Evolutionary conservation across 2,797 vertebrate genomes (phyloP).

Genomic region (Nannoperca obscura): DNA sequence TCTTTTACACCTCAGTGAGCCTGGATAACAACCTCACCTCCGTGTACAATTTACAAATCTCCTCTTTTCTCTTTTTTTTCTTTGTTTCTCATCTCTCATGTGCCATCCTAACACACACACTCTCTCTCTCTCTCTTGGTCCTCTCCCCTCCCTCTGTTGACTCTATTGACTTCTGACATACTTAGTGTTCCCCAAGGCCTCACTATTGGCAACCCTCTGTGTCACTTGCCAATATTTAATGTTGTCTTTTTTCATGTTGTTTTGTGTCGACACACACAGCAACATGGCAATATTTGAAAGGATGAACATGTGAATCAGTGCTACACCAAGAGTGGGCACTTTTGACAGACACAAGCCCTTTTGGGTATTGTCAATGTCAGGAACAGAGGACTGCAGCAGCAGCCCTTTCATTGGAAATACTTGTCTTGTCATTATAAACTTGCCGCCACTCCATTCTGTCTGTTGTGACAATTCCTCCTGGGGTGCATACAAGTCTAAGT

Average conservation of each 20-base stretch:
- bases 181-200: slow-evolving; percentile 62
- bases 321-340: neutral
- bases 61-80: slow-evolving; percentile 17
- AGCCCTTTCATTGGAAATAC: slow-evolving; percentile 10
- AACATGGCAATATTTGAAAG: slow-evolving; percentile 4
- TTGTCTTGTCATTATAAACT: slow-evolving; percentile 26
- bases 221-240: slow-evolving; percentile 44
- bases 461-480: slow-evolving; percentile 2
- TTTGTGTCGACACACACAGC: slow-evolving; percentile 6
- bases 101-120: slow-evolving; percentile 12
- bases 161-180: slow-evolving; percentile 67
- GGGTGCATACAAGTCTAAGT: neutral
- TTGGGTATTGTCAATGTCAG: neutral
- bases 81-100: slow-evolving; percentile 37
- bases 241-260: slow-evolving; percentile 4
- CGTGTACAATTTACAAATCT: slow-evolving; percentile 53
- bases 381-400: neutral
- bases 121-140: slow-evolving; percentile 18
- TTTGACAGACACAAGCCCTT: slow-evolving; percentile 5
- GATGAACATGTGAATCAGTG: slow-evolving; percentile 11
- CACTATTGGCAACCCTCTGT: slow-evolving; percentile 75
- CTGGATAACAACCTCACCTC: slow-evolving; percentile 63
- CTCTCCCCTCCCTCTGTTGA: slow-evolving; percentile 32
- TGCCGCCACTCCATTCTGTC: neutral
- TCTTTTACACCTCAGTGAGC: slow-evolving; percentile 69